Base-by-base conservation (phyloP, 37 sponge, comb jelly and placozoan genomes). In the Eunapius fragilis region DNA sequence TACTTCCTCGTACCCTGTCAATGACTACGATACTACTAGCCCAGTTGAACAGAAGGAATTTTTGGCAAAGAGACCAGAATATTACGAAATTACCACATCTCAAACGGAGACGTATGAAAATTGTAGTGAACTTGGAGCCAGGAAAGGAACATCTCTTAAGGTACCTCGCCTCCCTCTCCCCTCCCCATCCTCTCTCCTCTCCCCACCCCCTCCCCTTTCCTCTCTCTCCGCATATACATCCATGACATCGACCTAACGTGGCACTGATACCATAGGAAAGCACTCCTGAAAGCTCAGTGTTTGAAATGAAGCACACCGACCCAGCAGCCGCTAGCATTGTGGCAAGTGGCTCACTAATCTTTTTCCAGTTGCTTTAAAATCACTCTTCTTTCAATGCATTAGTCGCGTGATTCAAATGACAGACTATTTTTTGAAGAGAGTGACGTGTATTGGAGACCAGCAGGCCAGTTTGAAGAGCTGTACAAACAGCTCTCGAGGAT, bases 371-470 rank as follows among this genome's bases (percentile, higher is more conserved):
- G 58, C 7, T 58, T 13, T 58, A 58, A 19, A 17, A 11, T 41
- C 41, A 58, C 14, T 58, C 1, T 58, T n/a, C n/a, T n/a, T n/a
- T n/a, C n/a, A n/a, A 17, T 58, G 58, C 58, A 58, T 17, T 58
- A 58, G 58, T 58, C 58, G 14, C 58, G 58, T 17, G 58, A 58
- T 19, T 58, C 58, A 2, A 58, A 4, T 17, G 58, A 58, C 14
- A 17, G 17, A 58, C 58, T 22, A 0, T 85, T 89, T 25, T 89
- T 85, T 34, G 77, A 84, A 32, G 80, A 89, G 70, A 50, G 70
- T 23, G 85, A 79, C 0, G 68, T 27, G 25, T 87, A 84, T 84
- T 91, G 91, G 91, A 50, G 35, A 72, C 94, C 94, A 19, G 81
- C 94, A 12, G 75, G 72, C 17, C 76, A 80, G 27, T 47, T 74